phyloP scores from a whole-genome alignment of 2,113 vertebrate genomes.

The Oryzias woworae region DNA sequence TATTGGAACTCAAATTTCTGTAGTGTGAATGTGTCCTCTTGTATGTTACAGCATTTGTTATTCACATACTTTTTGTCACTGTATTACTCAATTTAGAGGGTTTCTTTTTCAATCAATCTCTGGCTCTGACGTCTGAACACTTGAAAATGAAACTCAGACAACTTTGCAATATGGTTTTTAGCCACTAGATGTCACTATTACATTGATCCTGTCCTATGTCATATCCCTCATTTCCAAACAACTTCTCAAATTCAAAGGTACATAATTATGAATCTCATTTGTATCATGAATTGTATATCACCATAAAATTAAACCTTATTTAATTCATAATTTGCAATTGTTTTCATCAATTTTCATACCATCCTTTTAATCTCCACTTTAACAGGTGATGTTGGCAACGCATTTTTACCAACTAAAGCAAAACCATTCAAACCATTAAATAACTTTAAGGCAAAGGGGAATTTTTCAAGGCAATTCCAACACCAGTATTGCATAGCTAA shows the following conservation, averaged over 20 bases:
- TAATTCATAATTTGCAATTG: slow-evolving; percentile 35
- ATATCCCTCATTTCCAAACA: too few species aligned
- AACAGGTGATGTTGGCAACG: slow-evolving; percentile 37
- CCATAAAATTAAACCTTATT: slow-evolving; percentile 18
- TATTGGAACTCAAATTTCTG: slow-evolving; percentile 1
- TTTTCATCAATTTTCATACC: slow-evolving; percentile 34
- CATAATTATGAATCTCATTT: too few species aligned
- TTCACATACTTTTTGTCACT: slow-evolving; percentile 42
- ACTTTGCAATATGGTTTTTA: slow-evolving; percentile 2
- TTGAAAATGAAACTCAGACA: too few species aligned
- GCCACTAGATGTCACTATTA: slow-evolving; percentile 62
- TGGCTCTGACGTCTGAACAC: too few species aligned
- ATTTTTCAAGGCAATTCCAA: slow-evolving; percentile 77
- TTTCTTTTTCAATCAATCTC: slow-evolving; percentile 10
- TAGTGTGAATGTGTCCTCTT: slow-evolving; percentile 16
- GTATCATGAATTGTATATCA: slow-evolving; percentile 24
- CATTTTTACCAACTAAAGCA: slow-evolving; percentile 33
- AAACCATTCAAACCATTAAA: slow-evolving; percentile 62
- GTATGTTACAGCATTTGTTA: slow-evolving; percentile 47
- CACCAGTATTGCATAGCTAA: slow-evolving; percentile 82
- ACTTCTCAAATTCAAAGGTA: too few species aligned
- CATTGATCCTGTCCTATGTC: not conserved
- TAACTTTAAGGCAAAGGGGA: slow-evolving; percentile 77
- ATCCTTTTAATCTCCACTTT: slow-evolving; percentile 15
- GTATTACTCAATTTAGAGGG: slow-evolving; percentile 22